Conservation (phyloP, 1,140 invertebrate species). For the Catajapyx aquilonaris region DNA sequence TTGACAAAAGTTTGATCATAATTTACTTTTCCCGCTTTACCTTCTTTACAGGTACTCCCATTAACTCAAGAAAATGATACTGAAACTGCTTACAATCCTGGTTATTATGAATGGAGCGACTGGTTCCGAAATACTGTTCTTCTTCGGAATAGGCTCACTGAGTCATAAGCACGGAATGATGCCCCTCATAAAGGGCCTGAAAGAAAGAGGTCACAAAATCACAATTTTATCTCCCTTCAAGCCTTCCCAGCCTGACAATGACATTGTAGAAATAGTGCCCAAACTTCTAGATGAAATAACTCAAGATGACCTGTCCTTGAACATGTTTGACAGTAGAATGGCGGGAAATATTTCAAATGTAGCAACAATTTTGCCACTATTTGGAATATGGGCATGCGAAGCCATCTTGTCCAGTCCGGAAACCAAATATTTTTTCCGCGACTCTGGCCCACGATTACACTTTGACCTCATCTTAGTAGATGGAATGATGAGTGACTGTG, state of each 20-base stretch:
- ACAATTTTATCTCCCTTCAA: conserved; percentile 9
- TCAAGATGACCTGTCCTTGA: background rate
- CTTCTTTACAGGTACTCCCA: too few relatives aligned
- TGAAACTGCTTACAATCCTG: too few relatives aligned
- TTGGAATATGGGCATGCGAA: conserved; percentile 3
- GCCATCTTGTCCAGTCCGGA: too few relatives aligned
- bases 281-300: conserved; percentile 1
- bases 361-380: background rate
- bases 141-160: too few relatives aligned
- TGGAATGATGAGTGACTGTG: conserved; percentile 13
- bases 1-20: too few relatives aligned
- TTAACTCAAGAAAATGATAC: too few relatives aligned
- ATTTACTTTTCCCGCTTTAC: too few relatives aligned
- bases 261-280: conserved; percentile 7
- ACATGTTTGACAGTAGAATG: background rate
- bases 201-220: conserved; percentile 12
- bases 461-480: conserved; percentile 14
- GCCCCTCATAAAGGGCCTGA: conserved; percentile 11
- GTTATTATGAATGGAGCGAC: too few relatives aligned
- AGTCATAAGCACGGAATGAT: conserved; percentile 9
- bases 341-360: background rate
- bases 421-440: too few relatives aligned
- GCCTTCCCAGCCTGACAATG: conserved; percentile 1
- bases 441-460: too few relatives aligned
- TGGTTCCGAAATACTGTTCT: too few relatives aligned